Evolutionary conservation across 1,140 invertebrate genomes (phyloP), one percentile per base, ranked within the genome.

Genomic region (Cryptotermes secundus): DNA sequence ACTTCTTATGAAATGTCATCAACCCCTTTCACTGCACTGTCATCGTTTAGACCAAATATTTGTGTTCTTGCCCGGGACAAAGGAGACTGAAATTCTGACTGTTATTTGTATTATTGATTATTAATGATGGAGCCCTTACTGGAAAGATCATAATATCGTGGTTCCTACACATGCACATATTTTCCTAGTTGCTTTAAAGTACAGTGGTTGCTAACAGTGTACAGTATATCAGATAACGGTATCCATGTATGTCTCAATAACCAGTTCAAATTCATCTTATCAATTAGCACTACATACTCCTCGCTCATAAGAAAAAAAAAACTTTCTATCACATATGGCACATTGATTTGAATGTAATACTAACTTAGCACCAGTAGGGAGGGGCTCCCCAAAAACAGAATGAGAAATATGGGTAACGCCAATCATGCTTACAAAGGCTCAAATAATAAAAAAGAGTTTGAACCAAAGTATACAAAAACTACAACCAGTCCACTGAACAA

Each of bases 401-500:
- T 72, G 59, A n/a, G 31, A 72, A 72, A 72, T 31, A n/a, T 31
- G 59, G n/a, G 59, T 10, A 31, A 72, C 9, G 59, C n/a, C 59
- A 72, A 31, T 72, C 59, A 72, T 72, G 59, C 59, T 72, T 72
- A 72, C 59, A 72, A 72, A 72, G 59, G 59, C 59, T 72, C 59
- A 72, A 72, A 72, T 72, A 72, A 72, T 72, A 72, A 72, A 31
- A 82, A 45, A 53, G 53, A 82, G 31, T 38, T 38, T 45, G 31
- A 82, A 82, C 81, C 36, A 82, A 45, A 82, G 38, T 38, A 82
- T 26, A n/a, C n/a, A n/a, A 45, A 45, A 82, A 82, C 81, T 82
- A 82, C 45, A 45, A 38, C 45, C 45, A 45, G 81, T 82, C 38
- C 45, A 45, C 38, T 82, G 45, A 82, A 82, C 38, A 45, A 82